Conservation (phyloP, 2,888 invertebrate species). For the Dryocosmus kuriphilus region DNA sequence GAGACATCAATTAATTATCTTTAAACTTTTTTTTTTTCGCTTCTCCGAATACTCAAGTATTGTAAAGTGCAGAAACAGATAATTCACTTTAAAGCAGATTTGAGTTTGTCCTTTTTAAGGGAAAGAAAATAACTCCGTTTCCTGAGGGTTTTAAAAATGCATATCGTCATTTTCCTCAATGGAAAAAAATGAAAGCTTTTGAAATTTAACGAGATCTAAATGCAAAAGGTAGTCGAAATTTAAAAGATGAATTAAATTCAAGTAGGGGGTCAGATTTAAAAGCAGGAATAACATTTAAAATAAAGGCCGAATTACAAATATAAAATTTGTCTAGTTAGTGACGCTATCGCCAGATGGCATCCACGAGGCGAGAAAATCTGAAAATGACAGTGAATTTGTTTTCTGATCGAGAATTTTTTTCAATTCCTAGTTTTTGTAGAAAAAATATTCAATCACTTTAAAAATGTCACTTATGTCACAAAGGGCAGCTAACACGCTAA, state of each 20-base stretch:
- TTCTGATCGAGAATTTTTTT: too few relatives aligned
- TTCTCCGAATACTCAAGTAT: not conserved
- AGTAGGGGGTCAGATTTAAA: not conserved
- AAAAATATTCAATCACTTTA: too few relatives aligned
- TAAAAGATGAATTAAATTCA: not conserved
- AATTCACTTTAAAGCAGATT: constrained; percentile 21
- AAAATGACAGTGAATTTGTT: too few relatives aligned
- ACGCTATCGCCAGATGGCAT: not conserved
- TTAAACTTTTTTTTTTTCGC: not conserved
- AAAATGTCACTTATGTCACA: too few relatives aligned
- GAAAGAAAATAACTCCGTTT: not conserved
- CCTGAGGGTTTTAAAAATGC: constrained; percentile 5
- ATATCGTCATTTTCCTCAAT: not conserved
- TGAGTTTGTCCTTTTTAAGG: not conserved
- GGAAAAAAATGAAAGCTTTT: not conserved
- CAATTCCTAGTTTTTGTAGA: too few relatives aligned
- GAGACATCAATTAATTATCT: not conserved
- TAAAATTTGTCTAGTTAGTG: not conserved
- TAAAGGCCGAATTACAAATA: too few relatives aligned
- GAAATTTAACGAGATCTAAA: not conserved
- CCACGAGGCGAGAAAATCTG: too few relatives aligned
- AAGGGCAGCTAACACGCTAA: too few relatives aligned
- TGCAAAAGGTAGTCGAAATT: not conserved
- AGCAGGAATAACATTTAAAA: too few relatives aligned
- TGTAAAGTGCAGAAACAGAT: not conserved